phyloP scores from a whole-genome alignment of 2,888 invertebrate species.

The Leucophenga maculata region DNA sequence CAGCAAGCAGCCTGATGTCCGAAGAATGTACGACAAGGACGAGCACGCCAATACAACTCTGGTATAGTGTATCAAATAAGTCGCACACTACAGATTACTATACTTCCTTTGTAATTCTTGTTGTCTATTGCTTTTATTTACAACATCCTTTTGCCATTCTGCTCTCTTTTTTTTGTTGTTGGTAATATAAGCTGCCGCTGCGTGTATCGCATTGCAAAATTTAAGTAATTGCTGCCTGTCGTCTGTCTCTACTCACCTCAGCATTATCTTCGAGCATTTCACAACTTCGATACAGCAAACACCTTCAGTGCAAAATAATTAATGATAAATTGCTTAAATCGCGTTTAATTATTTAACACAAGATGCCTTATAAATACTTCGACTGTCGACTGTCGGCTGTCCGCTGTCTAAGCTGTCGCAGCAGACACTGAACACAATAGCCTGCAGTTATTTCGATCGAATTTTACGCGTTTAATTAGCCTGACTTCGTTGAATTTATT shows the following conservation, averaged over 20 bases:
- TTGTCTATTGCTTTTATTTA: slow-evolving; percentile 4
- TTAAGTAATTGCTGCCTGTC: slow-evolving; percentile 43
- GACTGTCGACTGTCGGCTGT: no score
- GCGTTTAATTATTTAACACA: slow-evolving; percentile 63
- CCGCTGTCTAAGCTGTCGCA: not conserved
- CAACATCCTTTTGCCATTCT: no score
- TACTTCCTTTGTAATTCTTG: slow-evolving; percentile 23
- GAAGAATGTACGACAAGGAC: no score
- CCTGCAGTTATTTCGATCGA: slow-evolving; percentile 27
- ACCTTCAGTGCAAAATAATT: slow-evolving; percentile 51
- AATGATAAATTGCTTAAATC: slow-evolving; percentile 64
- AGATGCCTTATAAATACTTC: no score
- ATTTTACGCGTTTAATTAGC: slow-evolving; percentile 34
- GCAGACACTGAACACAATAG: not conserved
- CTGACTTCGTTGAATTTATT: not conserved
- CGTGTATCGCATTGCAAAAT: slow-evolving; percentile 58
- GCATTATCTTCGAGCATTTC: not conserved
- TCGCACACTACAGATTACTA: not conserved
- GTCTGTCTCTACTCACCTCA: not conserved
- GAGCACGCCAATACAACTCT: no score
- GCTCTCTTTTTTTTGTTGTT: slow-evolving; percentile 14
- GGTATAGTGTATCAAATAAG: no score
- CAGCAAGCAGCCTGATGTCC: no score
- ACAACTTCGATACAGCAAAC: slow-evolving; percentile 29
- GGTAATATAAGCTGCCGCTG: slow-evolving; percentile 58